Evolutionary conservation across 2,797 vertebrate species (phyloP), one percentile per base, ranked within the genome.

Genomic region (Scomberomorus guttatus): DNA sequence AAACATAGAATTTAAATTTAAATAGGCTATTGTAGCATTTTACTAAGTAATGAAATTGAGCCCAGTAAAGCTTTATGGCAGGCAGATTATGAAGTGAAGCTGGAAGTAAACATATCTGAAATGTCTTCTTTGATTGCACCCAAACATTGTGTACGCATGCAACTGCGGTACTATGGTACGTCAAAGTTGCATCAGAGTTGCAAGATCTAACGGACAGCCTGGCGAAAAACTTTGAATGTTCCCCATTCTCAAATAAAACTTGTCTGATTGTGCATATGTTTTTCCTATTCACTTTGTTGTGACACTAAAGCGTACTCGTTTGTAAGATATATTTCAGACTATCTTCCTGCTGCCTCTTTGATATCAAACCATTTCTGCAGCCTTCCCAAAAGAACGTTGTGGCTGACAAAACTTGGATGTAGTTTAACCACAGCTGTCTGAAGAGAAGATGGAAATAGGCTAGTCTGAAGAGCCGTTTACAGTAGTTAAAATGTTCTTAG

Each of bases 391-490:
- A 51, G 10, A 60, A 56, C 17, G 13, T 27, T 20, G 25, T 32
- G 8, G 8, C 8, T 44, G 18, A 50, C 46, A 3, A 62, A n/a
- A 9, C 17, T 42, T 59, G 18, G 5, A 27, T 5, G 22, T n/a
- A 18, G 25, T 63, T 68, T 34, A 51, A 68, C 18, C 10, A 24
- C n/a, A 54, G 14, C 18, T n/a, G 27, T 67, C 9, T 25, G 20
- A 24, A 50, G 51, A 60, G 65, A 25, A 60, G 54, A 54, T 73
- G 22, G 42, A 52, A 61, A 50, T n/a, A 37, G 25, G 34, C 24
- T 50, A 57, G 42, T 74, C 20, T 72, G 15, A 59, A 51, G 18
- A 57, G 25, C 32, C 18, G 18, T 67, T 71, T 39, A 27, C 70
- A 8, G 48, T 11, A 1, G 27, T 71, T 67, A n/a, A 66, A 64